phyloP scores from a whole-genome alignment of 2,113 vertebrate genomes.

The Macquaria australasica region DNA sequence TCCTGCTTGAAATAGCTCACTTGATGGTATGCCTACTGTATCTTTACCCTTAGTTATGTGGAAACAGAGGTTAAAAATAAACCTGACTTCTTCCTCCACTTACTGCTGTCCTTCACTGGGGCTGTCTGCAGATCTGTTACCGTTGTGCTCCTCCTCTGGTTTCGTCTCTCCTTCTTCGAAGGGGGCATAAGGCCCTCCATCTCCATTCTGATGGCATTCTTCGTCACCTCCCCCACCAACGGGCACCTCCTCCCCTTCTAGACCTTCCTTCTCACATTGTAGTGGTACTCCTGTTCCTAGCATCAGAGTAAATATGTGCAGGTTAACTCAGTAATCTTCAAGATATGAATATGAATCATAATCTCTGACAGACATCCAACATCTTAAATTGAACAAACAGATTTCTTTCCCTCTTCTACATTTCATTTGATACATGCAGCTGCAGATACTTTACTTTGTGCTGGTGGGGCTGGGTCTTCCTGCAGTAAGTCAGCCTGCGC shows the following conservation, averaged over 20 bases:
- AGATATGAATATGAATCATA: not conserved
- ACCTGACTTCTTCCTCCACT: slow-evolving; percentile 40
- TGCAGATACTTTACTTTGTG: slow-evolving; percentile 50
- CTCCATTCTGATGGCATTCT: slow-evolving; percentile 68
- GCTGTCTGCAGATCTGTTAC: slow-evolving; percentile 51
- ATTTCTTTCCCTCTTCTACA: not conserved
- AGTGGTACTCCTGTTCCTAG: slow-evolving; percentile 3
- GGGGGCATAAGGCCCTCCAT: slow-evolving; percentile 17
- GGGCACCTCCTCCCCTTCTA: not conserved
- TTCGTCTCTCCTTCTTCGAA: slow-evolving; percentile 38
- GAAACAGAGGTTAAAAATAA: slow-evolving; percentile 45
- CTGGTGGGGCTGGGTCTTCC: slow-evolving; percentile 24
- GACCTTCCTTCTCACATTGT: slow-evolving; percentile 9
- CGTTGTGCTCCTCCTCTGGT: slow-evolving; percentile 43
- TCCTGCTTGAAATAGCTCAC: slow-evolving; percentile 1
- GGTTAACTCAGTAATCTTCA: not conserved
- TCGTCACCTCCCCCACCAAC: not conserved
- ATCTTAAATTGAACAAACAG: not conserved
- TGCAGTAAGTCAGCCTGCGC: slow-evolving; percentile 1
- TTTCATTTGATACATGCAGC: not conserved
- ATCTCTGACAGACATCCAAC: not conserved
- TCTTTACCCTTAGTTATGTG: not conserved
- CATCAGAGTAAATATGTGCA: not conserved
- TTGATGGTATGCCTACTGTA: not conserved
- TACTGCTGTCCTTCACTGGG: slow-evolving; percentile 75